These are phyloP conservation scores for Phymastichus coffea DNA, from an alignment of 1,140 invertebrate species.

Conservation along the genomic window DNA sequence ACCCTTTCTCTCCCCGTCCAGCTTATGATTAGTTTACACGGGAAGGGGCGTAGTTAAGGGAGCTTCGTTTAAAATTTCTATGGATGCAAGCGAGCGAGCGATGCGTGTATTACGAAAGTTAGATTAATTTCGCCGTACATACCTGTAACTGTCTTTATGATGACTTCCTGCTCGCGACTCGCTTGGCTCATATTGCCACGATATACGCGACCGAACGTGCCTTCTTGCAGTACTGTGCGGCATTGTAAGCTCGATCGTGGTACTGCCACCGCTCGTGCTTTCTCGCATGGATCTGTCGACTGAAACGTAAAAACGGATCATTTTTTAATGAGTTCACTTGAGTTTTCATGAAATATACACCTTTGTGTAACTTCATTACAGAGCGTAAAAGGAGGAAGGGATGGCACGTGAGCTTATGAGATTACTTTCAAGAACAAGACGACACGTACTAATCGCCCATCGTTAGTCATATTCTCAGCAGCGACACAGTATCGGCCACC, in stretches of 20 bases:
- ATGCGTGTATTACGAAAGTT: constrained; percentile 3
- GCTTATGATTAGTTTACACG: constrained; percentile 18
- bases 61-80: background rate
- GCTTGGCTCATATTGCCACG: constrained; percentile 67
- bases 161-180: constrained; percentile 72
- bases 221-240: constrained; percentile 69
- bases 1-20: no score
- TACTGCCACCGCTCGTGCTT: constrained; percentile 67
- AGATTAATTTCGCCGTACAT: constrained; percentile 32
- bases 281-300: constrained; percentile 64
- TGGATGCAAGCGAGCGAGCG: background rate
- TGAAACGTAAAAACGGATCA: constrained; percentile 38
- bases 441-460: no score
- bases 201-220: constrained; percentile 81
- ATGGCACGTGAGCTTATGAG: background rate
- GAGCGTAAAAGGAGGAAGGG: background rate
- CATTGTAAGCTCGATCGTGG: constrained; percentile 65
- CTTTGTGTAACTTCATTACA: background rate
- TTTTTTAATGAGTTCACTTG: no score
- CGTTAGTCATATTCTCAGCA: no score
- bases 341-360: background rate
- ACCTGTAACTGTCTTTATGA: constrained; percentile 86
- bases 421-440: background rate
- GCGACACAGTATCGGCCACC: no score
- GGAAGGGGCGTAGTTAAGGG: background rate